Evolutionary conservation across 2,113 vertebrate species (phyloP), one percentile per base, ranked within the genome.

Genomic region (Megaleporinus macrocephalus): DNA sequence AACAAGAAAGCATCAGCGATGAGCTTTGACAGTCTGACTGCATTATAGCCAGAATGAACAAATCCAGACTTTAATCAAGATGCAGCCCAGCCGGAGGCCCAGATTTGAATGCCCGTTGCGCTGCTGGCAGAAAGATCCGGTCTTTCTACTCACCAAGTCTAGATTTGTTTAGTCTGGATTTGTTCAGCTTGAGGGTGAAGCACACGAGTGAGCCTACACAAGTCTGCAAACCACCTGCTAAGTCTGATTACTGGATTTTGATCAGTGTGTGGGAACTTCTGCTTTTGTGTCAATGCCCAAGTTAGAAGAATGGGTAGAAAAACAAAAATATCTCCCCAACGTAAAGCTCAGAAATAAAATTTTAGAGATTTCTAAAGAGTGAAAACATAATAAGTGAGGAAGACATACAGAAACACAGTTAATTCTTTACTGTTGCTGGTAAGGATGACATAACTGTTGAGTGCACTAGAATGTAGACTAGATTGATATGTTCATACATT

Each of bases 71-170:
- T 78, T 78, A 26, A 36, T 62, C 27, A 49, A 62, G 29, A 80
- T 33, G 18, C 20, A 36, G 5, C 6, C 55, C 53, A 70, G 20
- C 55, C 47, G 5, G 36, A 80, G 18, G 18, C n/a, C 53, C 49
- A 36, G 63, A 62, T 41, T 33, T 73, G 36, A 51, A 27, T 0
- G 22, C 71, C 26, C 63, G 78, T 63, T 80, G 57, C 71, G 13
- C 26, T 49, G 47, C 22, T 73, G 57, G 33, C 36, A 29, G 27
- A 72, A 15, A 12, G 53, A 13, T 33, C 76, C 15, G n/a, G 51
- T 18, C 16, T 49, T 49, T 12, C 2, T 24, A 11, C 68, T 44
- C 55, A 12, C 66, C 24, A 30, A 0, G 12, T 73, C 20, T 80
- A 24, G 59, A 36, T 61, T 72, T 27, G 11, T 44, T 44, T 44